Conservation (phyloP, 2,113 vertebrate species). For the Nicator chloris region DNA sequence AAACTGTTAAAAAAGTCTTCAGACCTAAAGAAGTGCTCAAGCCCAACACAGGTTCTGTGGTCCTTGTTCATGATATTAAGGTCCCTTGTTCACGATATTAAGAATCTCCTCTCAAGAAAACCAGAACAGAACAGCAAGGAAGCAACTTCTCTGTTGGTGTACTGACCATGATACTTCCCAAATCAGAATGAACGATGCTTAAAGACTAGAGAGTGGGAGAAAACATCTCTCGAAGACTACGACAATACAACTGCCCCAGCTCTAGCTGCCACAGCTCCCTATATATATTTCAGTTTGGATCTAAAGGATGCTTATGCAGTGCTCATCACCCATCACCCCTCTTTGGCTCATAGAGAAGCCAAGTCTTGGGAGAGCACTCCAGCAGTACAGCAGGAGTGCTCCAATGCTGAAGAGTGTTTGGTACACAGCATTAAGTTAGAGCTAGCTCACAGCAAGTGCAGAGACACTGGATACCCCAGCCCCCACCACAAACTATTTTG, state of each 20-base stretch:
- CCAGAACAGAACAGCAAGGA: background rate
- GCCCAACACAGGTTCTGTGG: background rate
- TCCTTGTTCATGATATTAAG: fast-evolving
- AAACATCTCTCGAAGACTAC: background rate
- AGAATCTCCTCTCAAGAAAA: background rate
- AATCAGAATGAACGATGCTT: background rate
- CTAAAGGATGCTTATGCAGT: background rate
- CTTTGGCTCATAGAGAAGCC: background rate
- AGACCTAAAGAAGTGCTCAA: background rate
- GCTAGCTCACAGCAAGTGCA: background rate
- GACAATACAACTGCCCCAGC: background rate
- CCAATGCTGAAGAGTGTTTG: background rate
- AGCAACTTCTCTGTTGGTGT: background rate
- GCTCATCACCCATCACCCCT: background rate
- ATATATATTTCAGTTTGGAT: background rate
- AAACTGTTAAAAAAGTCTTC: background rate
- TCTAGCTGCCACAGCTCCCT: background rate
- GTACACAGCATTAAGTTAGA: fast-evolving
- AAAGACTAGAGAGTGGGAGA: background rate
- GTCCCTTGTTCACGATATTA: fast-evolving
- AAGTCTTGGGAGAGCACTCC: background rate
- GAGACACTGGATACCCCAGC: background rate
- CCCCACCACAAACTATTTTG: background rate
- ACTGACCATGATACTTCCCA: background rate
- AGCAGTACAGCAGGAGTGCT: fast-evolving